Conservation (phyloP, 2,113 vertebrate species). For the Raja brachyura region DNA sequence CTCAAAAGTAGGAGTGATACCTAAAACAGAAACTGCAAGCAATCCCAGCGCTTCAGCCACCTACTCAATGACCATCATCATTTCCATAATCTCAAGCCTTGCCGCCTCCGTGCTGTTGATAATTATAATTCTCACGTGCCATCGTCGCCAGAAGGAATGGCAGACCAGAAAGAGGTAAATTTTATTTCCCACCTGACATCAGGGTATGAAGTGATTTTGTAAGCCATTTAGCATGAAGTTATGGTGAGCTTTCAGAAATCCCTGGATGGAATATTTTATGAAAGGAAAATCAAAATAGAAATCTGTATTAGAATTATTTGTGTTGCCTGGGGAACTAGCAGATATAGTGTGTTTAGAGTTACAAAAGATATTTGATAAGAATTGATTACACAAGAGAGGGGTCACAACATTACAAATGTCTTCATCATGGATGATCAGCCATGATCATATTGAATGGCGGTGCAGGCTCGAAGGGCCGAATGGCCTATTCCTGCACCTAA, state of each 20-base stretch:
- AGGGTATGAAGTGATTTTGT: background rate
- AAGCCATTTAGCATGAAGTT: background rate
- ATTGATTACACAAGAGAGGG: too few relatives aligned
- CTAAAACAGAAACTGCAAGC: constrained; percentile 52
- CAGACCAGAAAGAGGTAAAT: constrained; percentile 74
- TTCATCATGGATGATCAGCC: too few relatives aligned
- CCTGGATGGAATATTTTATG: background rate
- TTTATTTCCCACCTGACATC: background rate
- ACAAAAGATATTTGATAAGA: too few relatives aligned
- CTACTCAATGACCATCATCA: constrained; percentile 83
- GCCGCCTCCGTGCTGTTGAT: constrained; percentile 63
- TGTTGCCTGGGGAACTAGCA: too few relatives aligned
- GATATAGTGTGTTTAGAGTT: too few relatives aligned
- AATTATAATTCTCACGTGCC: constrained; percentile 65
- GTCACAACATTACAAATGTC: too few relatives aligned
- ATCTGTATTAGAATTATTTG: too few relatives aligned
- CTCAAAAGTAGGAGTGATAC: constrained; percentile 53
- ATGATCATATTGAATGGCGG: too few relatives aligned
- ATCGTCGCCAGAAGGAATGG: constrained; percentile 70
- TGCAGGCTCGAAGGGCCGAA: too few relatives aligned
- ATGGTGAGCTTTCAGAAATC: background rate
- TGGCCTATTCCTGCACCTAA: too few relatives aligned
- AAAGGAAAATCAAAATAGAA: too few relatives aligned
- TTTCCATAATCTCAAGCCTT: constrained; percentile 72
- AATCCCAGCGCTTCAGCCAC: constrained; percentile 62